Base-by-base conservation (phyloP, 2,888 invertebrate species). In the Acrocyrtus sp. region DNA sequence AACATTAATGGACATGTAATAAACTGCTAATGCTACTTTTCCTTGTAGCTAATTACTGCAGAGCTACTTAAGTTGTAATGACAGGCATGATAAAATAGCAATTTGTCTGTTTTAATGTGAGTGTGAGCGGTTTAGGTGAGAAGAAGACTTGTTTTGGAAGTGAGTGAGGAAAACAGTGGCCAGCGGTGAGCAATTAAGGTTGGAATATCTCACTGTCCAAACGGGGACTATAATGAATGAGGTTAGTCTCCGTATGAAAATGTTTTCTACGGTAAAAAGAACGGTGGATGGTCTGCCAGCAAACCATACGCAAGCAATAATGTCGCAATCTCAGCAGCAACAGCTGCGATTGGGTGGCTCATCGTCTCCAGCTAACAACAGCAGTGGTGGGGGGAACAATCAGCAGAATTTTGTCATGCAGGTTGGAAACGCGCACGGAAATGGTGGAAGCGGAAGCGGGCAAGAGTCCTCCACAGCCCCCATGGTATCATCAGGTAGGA, bases 251-350 rank as follows among this genome's bases (percentile, higher is more conserved):
- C 29, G 72, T 12, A 21, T 72, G 63, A 72, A 72, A 50, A 72
- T 72, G 72, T 72, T 72, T 24, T 72, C 72, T 3, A 58, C 72
- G 22, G 70, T 70, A n/a, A 72, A 72, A 43, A 57, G 72, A 45
- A 24, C 72, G 15, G 58, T 15, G 15, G 65, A 65, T 26, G 72
- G 58, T 17, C 50, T 57, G 34, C 61, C 61, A 22, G 48, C 22
- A 3, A 60, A 43, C 29, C 29, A 26, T 26, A 41, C 41, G 19
- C 39, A 39, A 27, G 53, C 53, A 57, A 15, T 24, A 24, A 8
- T 24, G 26, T 24, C 62, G 8, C 26, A 29, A 3, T 39, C 58
- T 1, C 51, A 58, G n/a, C 68, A 54, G 24, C 61, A 62, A 26
- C 70, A 72, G 39, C 63, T 58, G 50, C 58, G 58, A 15, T 34